These are phyloP conservation scores for Cydia amplana DNA, from an alignment of 1,140 invertebrate species.

Conservation along the genomic window DNA sequence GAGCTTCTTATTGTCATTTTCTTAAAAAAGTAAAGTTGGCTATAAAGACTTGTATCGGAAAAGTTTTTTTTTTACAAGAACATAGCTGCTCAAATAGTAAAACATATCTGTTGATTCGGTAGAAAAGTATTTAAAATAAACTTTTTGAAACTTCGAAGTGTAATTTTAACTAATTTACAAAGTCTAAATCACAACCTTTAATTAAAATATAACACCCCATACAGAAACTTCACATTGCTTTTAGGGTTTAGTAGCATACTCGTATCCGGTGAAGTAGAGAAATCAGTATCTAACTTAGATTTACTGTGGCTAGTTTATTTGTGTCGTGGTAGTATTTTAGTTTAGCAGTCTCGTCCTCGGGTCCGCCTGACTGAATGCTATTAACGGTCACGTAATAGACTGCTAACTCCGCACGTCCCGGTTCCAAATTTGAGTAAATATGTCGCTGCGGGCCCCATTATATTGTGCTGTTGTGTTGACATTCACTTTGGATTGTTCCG, in stretches of 20 bases:
- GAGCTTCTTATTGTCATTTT: no score
- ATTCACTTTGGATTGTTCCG: constrained; percentile 52
- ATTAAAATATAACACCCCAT: neutral
- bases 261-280: neutral
- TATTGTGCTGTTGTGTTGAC: constrained; percentile 55
- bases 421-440: constrained; percentile 70
- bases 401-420: constrained; percentile 61
- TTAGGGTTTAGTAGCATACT: neutral
- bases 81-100: no score
- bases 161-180: no score
- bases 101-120: no score
- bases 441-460: constrained; percentile 55
- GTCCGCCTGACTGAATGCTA: constrained; percentile 56
- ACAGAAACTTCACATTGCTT: constrained; percentile 1
- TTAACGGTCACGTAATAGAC: constrained; percentile 71
- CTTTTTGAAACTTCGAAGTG: no score
- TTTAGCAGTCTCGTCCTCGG: constrained; percentile 52
- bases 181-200: no score
- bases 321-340: constrained; percentile 53
- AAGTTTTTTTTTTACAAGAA: no score
- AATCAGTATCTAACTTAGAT: neutral
- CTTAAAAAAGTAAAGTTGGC: no score
- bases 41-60: no score
- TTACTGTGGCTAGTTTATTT: constrained; percentile 19
- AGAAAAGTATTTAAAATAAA: no score